Evolutionary conservation across 2,113 vertebrate species (phyloP).

Genomic region (Gymnocephalus cernua): DNA sequence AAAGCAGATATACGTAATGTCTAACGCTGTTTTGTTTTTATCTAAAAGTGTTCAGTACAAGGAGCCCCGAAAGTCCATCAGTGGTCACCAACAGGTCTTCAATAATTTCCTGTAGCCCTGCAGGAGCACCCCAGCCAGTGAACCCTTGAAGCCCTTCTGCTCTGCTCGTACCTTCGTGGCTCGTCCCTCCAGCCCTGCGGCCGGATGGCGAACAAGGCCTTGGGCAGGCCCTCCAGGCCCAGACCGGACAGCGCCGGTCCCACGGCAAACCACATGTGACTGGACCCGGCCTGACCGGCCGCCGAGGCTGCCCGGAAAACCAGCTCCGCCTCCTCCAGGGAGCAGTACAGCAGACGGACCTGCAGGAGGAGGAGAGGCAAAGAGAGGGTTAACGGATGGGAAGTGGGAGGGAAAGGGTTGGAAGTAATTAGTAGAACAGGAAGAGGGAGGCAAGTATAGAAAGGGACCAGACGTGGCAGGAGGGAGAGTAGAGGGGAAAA

Average conservation of each 20-base stretch:
- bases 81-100: neutral
- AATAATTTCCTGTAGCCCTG: neutral
- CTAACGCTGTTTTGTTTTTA: neutral
- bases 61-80: neutral
- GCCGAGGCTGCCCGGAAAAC: slow-evolving; percentile 90
- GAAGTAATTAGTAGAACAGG: neutral
- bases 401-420: neutral
- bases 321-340: slow-evolving; percentile 90
- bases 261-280: slow-evolving; percentile 95
- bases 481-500: neutral
- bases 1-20: neutral
- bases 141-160: neutral
- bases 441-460: neutral
- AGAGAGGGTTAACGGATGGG: neutral
- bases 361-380: slow-evolving; percentile 34
- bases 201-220: slow-evolving; percentile 91
- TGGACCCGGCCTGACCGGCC: slow-evolving; percentile 89
- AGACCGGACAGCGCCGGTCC: slow-evolving; percentile 89
- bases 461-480: neutral
- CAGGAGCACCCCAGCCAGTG: neutral
- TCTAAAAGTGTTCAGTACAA: neutral
- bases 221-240: slow-evolving; percentile 88
- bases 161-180: slow-evolving; percentile 77
- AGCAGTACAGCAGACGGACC: slow-evolving; percentile 94
- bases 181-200: slow-evolving; percentile 94